These are phyloP conservation scores for Baryphthengus martii DNA, from an alignment of 2,113 vertebrate genomes.

Conservation along the genomic window DNA sequence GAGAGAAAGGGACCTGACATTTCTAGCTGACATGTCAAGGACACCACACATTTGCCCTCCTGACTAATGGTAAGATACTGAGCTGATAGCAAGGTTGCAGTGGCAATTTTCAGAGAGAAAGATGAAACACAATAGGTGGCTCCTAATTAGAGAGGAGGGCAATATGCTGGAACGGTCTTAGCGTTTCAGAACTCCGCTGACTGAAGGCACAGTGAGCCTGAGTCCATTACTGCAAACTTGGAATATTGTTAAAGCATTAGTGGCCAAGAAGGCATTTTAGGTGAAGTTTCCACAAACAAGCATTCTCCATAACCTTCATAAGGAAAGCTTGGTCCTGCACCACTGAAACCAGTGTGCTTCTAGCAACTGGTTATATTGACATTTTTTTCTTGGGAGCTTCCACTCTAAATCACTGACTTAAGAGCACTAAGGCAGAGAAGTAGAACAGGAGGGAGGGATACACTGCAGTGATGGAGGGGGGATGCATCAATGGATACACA, in stretches of 20 bases:
- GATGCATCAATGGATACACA: neutral
- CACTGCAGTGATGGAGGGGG: neutral
- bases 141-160: slow-evolving; percentile 40
- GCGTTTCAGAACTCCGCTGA: neutral
- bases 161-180: neutral
- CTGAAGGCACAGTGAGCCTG: neutral
- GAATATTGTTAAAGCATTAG: neutral
- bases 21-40: slow-evolving; percentile 55
- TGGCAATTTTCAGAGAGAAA: slow-evolving; percentile 39
- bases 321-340: neutral
- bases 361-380: neutral
- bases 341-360: neutral
- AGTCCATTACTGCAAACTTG: neutral
- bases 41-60: slow-evolving; percentile 28
- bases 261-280: neutral
- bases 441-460: neutral
- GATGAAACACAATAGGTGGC: slow-evolving; percentile 15
- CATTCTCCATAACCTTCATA: neutral
- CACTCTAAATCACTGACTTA: neutral
- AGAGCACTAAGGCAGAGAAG: neutral
- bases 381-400: neutral
- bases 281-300: neutral
- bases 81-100: slow-evolving; percentile 42
- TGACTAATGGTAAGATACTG: slow-evolving; percentile 5
- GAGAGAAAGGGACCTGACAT: neutral